Percentiles rank a stretch among this genome's conserved stretches.
Conservation (phyloP, 2,888 invertebrate species). For the Drosophila gaucha region DNA sequence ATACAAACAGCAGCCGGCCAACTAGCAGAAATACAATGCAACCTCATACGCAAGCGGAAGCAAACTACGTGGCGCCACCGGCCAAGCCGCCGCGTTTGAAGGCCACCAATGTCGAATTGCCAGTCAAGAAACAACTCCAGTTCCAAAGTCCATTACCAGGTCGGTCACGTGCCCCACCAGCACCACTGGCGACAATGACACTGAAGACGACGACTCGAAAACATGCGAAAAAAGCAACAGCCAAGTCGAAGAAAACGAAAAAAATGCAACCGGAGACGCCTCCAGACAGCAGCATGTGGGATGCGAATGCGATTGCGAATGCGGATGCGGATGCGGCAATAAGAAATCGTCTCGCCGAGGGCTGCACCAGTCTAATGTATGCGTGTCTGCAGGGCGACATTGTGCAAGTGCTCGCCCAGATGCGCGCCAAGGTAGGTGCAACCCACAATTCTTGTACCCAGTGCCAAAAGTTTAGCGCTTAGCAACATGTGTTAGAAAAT, state of each 20-base stretch:
- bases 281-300: slow-evolving; percentile 12
- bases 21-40: slow-evolving; percentile 48
- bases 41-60: slow-evolving; percentile 47
- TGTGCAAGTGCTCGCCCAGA: slow-evolving; percentile 89
- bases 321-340: slow-evolving; percentile 37
- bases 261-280: slow-evolving; percentile 11
- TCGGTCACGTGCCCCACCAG: slow-evolving; percentile 42
- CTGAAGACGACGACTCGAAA: slow-evolving; percentile 16
- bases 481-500: slow-evolving; percentile 38
- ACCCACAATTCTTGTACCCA: background rate
- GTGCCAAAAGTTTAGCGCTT: slow-evolving; percentile 28
- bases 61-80: slow-evolving; percentile 39
- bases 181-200: slow-evolving; percentile 29
- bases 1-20: slow-evolving; percentile 25
- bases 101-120: slow-evolving; percentile 16
- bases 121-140: slow-evolving; percentile 75
- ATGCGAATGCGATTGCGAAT: slow-evolving; percentile 21
- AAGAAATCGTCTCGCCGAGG: slow-evolving; percentile 86
- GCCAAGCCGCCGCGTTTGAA: slow-evolving; percentile 58
- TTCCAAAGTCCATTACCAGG: slow-evolving; percentile 77
- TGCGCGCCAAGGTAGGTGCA: slow-evolving; percentile 89
- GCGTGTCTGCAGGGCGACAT: slow-evolving; percentile 95
- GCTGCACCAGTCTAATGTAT: slow-evolving; percentile 95
- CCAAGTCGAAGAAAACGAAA: slow-evolving; percentile 21
- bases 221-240: slow-evolving; percentile 22